phyloP scores from a whole-genome alignment of 1,140 invertebrate genomes.

The Forficula auricularia region DNA sequence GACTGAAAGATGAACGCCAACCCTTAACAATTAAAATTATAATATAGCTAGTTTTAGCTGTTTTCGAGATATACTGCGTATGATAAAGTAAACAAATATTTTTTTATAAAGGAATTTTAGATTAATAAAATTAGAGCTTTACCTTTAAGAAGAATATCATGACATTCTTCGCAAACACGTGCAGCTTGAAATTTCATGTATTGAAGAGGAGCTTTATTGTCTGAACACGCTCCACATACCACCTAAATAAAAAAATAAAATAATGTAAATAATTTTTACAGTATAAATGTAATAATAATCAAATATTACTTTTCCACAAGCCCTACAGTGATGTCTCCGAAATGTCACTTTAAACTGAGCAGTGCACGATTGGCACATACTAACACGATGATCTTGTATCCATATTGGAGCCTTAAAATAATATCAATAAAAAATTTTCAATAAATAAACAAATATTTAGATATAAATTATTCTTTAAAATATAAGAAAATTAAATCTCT shows the following conservation, averaged over 20 bases:
- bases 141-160: conserved; percentile 29
- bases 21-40: too few species aligned
- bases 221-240: conserved; percentile 50
- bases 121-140: not conserved
- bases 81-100: too few species aligned
- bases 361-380: conserved; percentile 57
- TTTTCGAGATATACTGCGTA: too few species aligned
- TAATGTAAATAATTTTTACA: not conserved
- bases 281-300: conserved; percentile 1
- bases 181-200: conserved; percentile 40
- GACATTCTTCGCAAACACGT: conserved; percentile 42
- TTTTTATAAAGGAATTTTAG: too few species aligned
- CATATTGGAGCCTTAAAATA: conserved; percentile 38
- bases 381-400: conserved; percentile 47
- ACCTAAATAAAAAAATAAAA: conserved; percentile 29
- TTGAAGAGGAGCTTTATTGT: conserved; percentile 43
- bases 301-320: conserved; percentile 48
- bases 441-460: not conserved
- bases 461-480: not conserved
- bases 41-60: too few species aligned
- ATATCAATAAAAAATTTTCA: not conserved
- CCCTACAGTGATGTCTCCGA: conserved; percentile 54
- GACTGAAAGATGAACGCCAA: too few species aligned
- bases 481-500: not conserved
- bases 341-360: conserved; percentile 52